Evolutionary conservation across 64 coral and sea anemone species (phyloP), one percentile per base, ranked within the genome.

Genomic region (Dendrophyllia cribrosa): DNA sequence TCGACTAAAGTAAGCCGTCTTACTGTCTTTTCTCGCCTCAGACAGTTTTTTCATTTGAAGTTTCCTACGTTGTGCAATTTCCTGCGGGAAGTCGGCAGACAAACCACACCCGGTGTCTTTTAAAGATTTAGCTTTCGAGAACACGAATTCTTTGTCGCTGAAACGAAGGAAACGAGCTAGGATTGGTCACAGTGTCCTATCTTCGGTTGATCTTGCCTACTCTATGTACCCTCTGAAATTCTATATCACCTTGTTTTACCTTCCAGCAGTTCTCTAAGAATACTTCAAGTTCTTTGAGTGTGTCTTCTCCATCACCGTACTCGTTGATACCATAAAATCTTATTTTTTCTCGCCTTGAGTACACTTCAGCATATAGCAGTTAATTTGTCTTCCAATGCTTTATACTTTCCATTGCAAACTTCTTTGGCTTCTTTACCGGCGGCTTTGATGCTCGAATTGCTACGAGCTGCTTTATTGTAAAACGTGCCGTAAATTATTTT

Each of bases 1-100:
- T 9, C 68, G 50, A 69, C 86, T 88, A 51, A 75, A 88, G 69
- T 56, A 88, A 51, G 86, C 86, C 12, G 34, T 88, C 59, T 88
- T 88, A 24, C 86, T 51, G 59, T 72, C 86, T 34, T 75, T 88
- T 73, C 69, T 88, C 13, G 86, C 86, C 24, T 88, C 50, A 16
- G 74, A 11, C 51, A 80, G 75, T 61, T 70, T 90, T 19, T 58
- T 77, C 43, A 71, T 52, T 53, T 59, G 24, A 24, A 6, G 75
- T 67, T 90, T 90, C n/a, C 88, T 79, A 21, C 62, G 64, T 23
- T 72, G n/a, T 66, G 79, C 59, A 23, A 73, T 79, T 58, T 79
- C 63, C 45, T 81, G 79, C n/a, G 88, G 76, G 15, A 82, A 44
- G 24, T 81, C 63, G 14, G 76, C 20, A 59, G 58, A 49, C 22